phyloP scores from a whole-genome alignment of 2,888 invertebrate genomes.

The Epinotia ramella region DNA sequence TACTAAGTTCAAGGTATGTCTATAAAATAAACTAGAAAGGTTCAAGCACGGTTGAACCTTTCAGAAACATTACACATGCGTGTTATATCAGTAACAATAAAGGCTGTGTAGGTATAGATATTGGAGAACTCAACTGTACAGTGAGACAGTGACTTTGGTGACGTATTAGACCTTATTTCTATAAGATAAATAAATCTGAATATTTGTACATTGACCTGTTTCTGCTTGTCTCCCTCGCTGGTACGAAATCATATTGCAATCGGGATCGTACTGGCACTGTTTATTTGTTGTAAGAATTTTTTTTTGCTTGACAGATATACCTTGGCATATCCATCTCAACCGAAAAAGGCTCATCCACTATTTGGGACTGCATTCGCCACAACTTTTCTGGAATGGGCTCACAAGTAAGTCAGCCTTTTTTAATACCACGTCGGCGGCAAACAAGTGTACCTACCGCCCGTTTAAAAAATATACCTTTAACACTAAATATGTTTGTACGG shows the following conservation, averaged over 20 bases:
- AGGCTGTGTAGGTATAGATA: too few relatives aligned
- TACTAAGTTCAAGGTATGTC: conserved; percentile 88
- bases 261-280: neutral
- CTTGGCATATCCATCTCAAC: conserved; percentile 75
- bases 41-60: too few relatives aligned
- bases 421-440: neutral
- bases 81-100: too few relatives aligned
- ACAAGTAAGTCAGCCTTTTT: conserved; percentile 78
- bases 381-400: conserved; percentile 90
- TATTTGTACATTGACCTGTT: too few relatives aligned
- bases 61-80: too few relatives aligned
- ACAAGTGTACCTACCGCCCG: too few relatives aligned
- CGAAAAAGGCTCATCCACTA: conserved; percentile 84
- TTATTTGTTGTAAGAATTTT: neutral
- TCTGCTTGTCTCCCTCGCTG: too few relatives aligned
- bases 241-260: too few relatives aligned
- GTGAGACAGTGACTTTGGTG: too few relatives aligned
- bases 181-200: too few relatives aligned
- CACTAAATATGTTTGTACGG: neutral
- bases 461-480: neutral
- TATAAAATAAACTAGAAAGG: neutral
- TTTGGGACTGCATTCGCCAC: conserved; percentile 88
- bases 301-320: conserved; percentile 69
- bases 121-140: too few relatives aligned
- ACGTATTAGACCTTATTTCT: too few relatives aligned